Base-by-base conservation (phyloP, 2,888 invertebrate genomes). In the Polyommatus icarus region DNA sequence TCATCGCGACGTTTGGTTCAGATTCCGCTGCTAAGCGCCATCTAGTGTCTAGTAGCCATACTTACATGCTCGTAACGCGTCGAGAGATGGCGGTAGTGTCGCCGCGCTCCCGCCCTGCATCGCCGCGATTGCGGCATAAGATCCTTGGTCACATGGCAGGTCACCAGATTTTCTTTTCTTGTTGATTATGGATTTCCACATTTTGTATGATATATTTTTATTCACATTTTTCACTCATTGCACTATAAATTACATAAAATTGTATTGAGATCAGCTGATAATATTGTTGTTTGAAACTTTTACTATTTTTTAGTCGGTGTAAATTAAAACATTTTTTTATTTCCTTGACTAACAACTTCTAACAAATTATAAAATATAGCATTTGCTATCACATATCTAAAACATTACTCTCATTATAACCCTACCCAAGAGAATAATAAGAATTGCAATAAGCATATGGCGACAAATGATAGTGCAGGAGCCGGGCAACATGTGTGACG, bases 1-100 rank as follows among this genome's bases (percentile, higher is more conserved):
- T 40, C 36, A 40, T 10, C 1, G 40, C 40, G 40, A 40, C 36
- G 7, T 1, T 3, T 61, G 10, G 7, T 29, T 29, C 1, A 67
- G 20, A 67, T 29, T 67, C 18, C 15, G 6, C 15, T 29, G 1
- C 5, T 36, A 20, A 7, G 36, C 61, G 92, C 86, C 90, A 90
- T 84, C 93, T 91, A 87, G 82, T 82, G 86, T 79, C 83, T 85
- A 91, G 85, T 92, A 91, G 93, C 84, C 24, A 71, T 76, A 77
- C 94, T 94, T 87, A 94, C 94, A 94, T 89, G 94, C 93, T 84
- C 93, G 89, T 46, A 93, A 86, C 32, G 93, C 94, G 84, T 94
- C 93, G 77, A 94, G 90, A 88, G 93, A 94, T 89, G 94, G 93
- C 90, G 93, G 94, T 84, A 94, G 86, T 71, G 94, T 94, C 81